These are phyloP conservation scores for Polypterus senegalus DNA, from an alignment of 2,113 vertebrate species.

Conservation along the genomic window DNA sequence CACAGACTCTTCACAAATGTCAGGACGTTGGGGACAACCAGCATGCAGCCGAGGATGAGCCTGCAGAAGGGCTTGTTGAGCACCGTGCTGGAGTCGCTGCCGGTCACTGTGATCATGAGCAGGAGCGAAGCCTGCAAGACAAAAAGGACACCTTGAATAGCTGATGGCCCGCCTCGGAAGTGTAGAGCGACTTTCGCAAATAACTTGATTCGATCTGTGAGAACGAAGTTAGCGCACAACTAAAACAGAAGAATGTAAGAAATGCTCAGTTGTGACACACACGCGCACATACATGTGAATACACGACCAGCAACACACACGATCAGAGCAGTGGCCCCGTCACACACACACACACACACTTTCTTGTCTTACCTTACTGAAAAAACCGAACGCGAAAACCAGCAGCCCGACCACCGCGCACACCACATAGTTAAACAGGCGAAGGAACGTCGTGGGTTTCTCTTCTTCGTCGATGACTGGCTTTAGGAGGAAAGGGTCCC, in stretches of 20 bases:
- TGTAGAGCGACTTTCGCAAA: too few relatives aligned
- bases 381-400: constrained; percentile 33
- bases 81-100: constrained; percentile 2
- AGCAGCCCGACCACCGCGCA: constrained; percentile 15
- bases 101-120: constrained; percentile 20
- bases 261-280: too few relatives aligned
- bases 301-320: too few relatives aligned
- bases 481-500: constrained; percentile 32
- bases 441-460: constrained; percentile 34
- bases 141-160: not conserved
- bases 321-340: too few relatives aligned
- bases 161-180: too few relatives aligned
- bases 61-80: constrained; percentile 13
- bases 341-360: too few relatives aligned
- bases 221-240: too few relatives aligned
- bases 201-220: too few relatives aligned
- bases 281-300: too few relatives aligned
- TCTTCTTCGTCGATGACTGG: constrained; percentile 30
- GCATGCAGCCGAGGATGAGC: constrained; percentile 18
- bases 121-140: constrained; percentile 20
- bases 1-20: constrained; percentile 21
- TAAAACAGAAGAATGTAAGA: too few relatives aligned
- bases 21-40: constrained; percentile 21
- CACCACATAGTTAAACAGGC: constrained; percentile 21
- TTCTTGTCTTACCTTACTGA: constrained; percentile 36